Conservation (phyloP, 2,113 vertebrate species). For the Plotosus lineatus region DNA sequence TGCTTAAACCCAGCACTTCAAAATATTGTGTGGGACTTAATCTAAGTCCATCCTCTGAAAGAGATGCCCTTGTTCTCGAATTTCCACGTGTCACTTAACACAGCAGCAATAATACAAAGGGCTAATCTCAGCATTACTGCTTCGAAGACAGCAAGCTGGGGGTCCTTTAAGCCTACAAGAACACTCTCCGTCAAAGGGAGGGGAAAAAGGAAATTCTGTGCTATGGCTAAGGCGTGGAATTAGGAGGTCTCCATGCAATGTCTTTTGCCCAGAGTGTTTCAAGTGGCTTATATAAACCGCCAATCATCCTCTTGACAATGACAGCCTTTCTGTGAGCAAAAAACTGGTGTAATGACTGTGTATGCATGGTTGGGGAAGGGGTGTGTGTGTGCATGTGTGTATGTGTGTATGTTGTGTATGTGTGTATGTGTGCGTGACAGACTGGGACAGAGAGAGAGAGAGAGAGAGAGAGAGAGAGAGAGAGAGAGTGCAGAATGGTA, state of each 20-base stretch:
- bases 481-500: conserved; percentile 36
- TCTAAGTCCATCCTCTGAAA: conserved; percentile 18
- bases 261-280: conserved; percentile 19
- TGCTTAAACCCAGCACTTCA: conserved; percentile 38
- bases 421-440: conserved; percentile 26
- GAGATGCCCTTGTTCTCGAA: conserved; percentile 18
- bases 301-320: conserved; percentile 48
- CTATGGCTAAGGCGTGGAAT: background rate
- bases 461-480: no score
- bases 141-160: background rate
- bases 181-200: background rate
- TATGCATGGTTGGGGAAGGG: background rate
- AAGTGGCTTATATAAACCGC: conserved; percentile 44
- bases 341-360: conserved; percentile 50
- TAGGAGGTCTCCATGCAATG: conserved; percentile 10
- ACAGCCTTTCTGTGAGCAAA: conserved; percentile 45
- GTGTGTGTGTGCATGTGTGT: background rate
- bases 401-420: conserved; percentile 14
- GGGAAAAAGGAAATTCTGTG: background rate
- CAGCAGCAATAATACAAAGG: conserved; percentile 31
- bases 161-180: conserved; percentile 3
- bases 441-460: no score
- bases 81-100: conserved; percentile 23
- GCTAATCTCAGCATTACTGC: conserved; percentile 32
- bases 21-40: conserved; percentile 24